Percentiles rank a stretch among this genome's conserved stretches.
Evolutionary conservation across 2,888 invertebrate genomes (phyloP).

Genomic region (Tiphia femorata): DNA sequence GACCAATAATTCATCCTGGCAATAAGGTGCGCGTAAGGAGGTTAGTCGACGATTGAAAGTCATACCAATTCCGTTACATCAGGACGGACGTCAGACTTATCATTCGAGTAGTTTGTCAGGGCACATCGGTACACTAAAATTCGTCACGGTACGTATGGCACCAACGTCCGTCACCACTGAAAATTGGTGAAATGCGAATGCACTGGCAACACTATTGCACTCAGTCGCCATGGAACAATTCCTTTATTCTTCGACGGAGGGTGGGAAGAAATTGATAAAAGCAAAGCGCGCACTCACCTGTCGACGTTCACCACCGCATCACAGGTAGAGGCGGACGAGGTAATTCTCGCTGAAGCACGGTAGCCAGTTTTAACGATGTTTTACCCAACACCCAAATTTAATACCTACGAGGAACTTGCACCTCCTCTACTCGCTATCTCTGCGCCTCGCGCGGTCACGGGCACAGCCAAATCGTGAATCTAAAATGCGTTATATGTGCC

Average conservation of each 20-base stretch:
- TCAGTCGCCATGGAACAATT: background rate
- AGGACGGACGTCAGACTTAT: too few species aligned
- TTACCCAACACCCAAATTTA: constrained; percentile 30
- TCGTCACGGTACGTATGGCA: background rate
- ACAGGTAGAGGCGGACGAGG: constrained; percentile 47
- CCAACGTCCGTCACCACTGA: background rate
- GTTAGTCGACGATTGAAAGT: constrained; percentile 29
- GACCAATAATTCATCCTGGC: too few species aligned
- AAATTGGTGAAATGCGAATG: background rate
- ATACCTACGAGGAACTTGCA: constrained; percentile 16
- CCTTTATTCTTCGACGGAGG: background rate
- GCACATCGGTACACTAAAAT: background rate
- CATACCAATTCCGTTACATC: constrained; percentile 39
- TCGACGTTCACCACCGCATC: constrained; percentile 63
- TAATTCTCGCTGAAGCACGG: constrained; percentile 33
- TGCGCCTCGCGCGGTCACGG: constrained; percentile 17
- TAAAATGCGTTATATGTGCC: constrained; percentile 20
- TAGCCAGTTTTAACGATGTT: constrained; percentile 26
- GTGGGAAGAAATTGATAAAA: constrained; percentile 18
- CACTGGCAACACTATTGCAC: background rate
- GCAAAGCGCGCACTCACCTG: constrained; percentile 38
- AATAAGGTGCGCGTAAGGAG: too few species aligned
- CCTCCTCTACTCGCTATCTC: constrained; percentile 26
- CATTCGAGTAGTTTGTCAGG: too few species aligned
- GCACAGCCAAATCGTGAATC: constrained; percentile 27